Conservation (phyloP, 1,140 invertebrate genomes). For the Pemphigus obesinymphae region DNA sequence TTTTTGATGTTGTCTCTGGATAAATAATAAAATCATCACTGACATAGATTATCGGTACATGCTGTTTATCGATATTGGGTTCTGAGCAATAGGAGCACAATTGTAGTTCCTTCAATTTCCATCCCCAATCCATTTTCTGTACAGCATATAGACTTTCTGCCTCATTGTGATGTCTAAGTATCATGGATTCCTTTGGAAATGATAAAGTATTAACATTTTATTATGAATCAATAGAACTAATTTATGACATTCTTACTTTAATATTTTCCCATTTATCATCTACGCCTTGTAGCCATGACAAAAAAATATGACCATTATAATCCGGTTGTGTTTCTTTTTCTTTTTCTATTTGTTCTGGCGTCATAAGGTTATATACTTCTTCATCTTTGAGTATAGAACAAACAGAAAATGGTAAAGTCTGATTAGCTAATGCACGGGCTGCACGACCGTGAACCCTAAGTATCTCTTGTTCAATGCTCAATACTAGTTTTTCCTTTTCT, state of each 20-base stretch:
- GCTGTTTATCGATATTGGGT: slow-evolving; percentile 70
- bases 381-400: slow-evolving; percentile 90
- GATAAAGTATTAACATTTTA: background rate
- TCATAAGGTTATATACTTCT: slow-evolving; percentile 90
- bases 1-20: background rate
- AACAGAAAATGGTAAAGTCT: slow-evolving; percentile 84
- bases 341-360: slow-evolving; percentile 87
- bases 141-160: slow-evolving; percentile 91
- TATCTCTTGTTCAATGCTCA: slow-evolving; percentile 93
- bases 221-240: background rate
- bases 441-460: slow-evolving; percentile 87
- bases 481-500: slow-evolving; percentile 89
- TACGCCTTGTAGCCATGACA: slow-evolving; percentile 96
- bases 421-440: slow-evolving; percentile 87
- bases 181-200: slow-evolving; percentile 74
- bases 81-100: slow-evolving; percentile 72
- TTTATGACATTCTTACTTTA: slow-evolving; percentile 61
- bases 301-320: slow-evolving; percentile 87
- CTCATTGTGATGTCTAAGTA: slow-evolving; percentile 90
- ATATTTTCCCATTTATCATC: slow-evolving; percentile 99
- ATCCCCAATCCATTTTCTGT: slow-evolving; percentile 95
- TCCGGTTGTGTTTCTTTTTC: slow-evolving; percentile 83
- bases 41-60: slow-evolving; percentile 92
- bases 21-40: slow-evolving; percentile 71
- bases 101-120: slow-evolving; percentile 84